Conservation (phyloP, 2,797 vertebrate species). For the Calcarius lapponicus region DNA sequence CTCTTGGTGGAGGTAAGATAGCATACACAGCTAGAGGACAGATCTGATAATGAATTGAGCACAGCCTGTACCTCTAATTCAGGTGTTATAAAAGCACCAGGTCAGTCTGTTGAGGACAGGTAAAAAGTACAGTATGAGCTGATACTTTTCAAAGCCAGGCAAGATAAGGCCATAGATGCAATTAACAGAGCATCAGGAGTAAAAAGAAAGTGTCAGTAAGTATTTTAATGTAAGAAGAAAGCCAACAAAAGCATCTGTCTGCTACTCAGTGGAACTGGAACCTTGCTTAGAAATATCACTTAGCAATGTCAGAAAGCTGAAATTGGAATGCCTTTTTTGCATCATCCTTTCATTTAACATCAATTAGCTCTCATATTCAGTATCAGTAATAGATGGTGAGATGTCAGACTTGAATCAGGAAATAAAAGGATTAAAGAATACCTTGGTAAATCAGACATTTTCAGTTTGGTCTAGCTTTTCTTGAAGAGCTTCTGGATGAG, state of each 20-base stretch:
- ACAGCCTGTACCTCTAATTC: background rate
- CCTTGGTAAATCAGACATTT: background rate
- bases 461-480: background rate
- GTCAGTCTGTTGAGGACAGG: background rate
- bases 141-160: background rate
- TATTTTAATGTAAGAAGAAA: background rate
- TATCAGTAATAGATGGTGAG: background rate
- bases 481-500: background rate
- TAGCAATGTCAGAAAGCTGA: background rate
- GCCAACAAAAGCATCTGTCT: background rate
- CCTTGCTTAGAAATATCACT: background rate
- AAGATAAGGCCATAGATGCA: background rate
- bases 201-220: background rate
- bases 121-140: background rate
- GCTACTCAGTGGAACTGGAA: background rate
- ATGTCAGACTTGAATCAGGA: background rate
- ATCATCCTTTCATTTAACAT: background rate
- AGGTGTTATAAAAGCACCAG: background rate
- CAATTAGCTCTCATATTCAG: background rate
- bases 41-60: background rate
- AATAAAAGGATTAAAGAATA: background rate
- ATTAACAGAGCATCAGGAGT: background rate
- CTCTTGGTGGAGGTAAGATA: background rate
- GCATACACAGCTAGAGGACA: background rate
- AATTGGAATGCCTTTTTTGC: background rate